Evolutionary conservation across 2,113 vertebrate species (phyloP), one percentile per base, ranked within the genome.

Genomic region (Scalopus aquaticus): DNA sequence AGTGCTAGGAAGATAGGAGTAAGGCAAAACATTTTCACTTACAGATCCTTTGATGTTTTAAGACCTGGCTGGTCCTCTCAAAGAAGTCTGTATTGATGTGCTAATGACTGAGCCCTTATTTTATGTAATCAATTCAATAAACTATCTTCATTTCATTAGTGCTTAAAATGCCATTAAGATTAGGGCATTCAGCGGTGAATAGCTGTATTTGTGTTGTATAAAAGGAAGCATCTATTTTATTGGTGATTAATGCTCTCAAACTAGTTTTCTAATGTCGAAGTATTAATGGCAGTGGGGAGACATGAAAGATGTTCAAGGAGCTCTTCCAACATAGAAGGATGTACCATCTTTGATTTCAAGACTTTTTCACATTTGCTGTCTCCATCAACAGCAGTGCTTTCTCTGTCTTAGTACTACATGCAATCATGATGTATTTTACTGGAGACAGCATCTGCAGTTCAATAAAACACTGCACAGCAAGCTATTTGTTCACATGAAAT

Each of bases 131-230:
- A 60, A 35, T 64, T 69, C 15, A 49, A 91, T 49, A 79, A 91
- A 89, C 74, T 20, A 83, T 54, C 39, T 84, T 77, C 80, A 69
- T 87, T 95, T 93, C 60, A 69, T 88, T 54, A 88, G 62, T 70
- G 49, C 35, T 90, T 88, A 76, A 94, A 90, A 73, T 44, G 46
- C 35, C 28, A 37, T 56, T 84, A 88, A 24, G 49, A 85, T 64
- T 56, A 62, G 37, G 35, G 56, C 6, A 62, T 56, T 84, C 4
- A 1, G 70, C 2, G 0, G 9, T 49, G 37, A 93, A 76, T 24
- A 51, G 60, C 1, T 87, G 2, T 79, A 37, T 94, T 70, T 90
- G 39, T 72, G 82, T 82, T 86, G 54, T 28, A 73, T 54, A 70
- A 78, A 76, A 19, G 19, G 12, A 19, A 69, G 49, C 16, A 26